Percentiles rank a stretch among this genome's conserved stretches.
phyloP scores from a whole-genome alignment of 2,797 vertebrate species.

The Atherinosoma microstoma region DNA sequence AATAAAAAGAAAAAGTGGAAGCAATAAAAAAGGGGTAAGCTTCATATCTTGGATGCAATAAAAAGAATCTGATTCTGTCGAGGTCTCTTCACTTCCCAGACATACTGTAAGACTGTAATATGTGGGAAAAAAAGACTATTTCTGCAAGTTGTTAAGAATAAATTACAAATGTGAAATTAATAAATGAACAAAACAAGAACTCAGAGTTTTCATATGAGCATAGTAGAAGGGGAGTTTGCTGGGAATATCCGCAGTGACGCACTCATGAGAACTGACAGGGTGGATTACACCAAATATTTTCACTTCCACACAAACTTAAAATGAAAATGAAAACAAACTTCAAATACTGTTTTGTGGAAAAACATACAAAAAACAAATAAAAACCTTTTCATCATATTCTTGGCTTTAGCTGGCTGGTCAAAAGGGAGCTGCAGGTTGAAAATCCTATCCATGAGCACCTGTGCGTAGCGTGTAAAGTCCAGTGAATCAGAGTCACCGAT shows the following conservation, averaged over 20 bases:
- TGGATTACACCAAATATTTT: not conserved
- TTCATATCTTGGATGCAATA: not conserved
- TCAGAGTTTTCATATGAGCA: not conserved
- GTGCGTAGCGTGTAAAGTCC: constrained; percentile 87
- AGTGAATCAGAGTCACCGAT: constrained; percentile 80
- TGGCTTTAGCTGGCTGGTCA: constrained; percentile 77
- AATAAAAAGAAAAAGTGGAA: not conserved
- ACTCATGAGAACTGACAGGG: not conserved
- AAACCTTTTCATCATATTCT: constrained; percentile 81
- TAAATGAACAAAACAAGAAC: not conserved
- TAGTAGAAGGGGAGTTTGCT: not conserved
- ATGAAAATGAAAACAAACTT: constrained; percentile 35
- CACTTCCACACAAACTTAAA: not conserved
- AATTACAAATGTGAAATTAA: not conserved
- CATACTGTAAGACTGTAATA: too few species aligned
- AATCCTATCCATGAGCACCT: constrained; percentile 90
- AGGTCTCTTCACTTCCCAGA: too few species aligned
- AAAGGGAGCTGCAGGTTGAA: constrained; percentile 86
- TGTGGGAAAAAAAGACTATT: too few species aligned
- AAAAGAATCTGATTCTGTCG: too few species aligned
- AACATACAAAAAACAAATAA: not conserved
- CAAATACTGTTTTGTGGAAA: not conserved
- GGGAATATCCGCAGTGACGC: constrained; percentile 3
- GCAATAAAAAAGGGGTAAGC: not conserved
- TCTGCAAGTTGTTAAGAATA: too few species aligned